Evolutionary conservation across 2,797 vertebrate genomes (phyloP).

Genomic region (Lindbergichthys nudifrons): DNA sequence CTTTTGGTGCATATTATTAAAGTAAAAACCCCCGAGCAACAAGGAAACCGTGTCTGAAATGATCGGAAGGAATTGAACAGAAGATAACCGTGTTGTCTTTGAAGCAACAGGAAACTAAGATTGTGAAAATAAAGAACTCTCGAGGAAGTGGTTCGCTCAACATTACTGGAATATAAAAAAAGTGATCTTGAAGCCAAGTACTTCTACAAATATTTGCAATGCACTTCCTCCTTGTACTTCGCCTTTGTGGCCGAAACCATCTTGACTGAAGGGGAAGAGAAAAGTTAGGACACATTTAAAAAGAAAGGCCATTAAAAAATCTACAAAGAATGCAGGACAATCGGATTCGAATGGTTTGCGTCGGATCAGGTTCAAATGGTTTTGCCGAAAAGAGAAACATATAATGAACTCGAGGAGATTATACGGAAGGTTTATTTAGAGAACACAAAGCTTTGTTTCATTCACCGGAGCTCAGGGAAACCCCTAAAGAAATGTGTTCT

Average conservation of each 20-base stretch:
- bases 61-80: background rate
- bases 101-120: conserved; percentile 10
- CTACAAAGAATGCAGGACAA: no score
- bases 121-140: conserved; percentile 9
- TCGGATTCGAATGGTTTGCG: background rate
- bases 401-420: no score
- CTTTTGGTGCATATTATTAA: background rate
- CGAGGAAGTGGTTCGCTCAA: conserved; percentile 14
- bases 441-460: conserved; percentile 23
- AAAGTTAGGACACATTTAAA: no score
- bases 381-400: background rate
- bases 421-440: background rate
- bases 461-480: background rate
- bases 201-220: background rate
- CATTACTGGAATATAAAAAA: background rate
- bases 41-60: background rate
- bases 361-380: background rate
- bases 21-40: background rate
- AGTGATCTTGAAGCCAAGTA: background rate
- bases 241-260: background rate
- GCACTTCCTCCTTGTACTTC: conserved; percentile 15
- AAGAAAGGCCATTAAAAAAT: background rate
- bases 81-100: background rate
- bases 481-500: background rate
- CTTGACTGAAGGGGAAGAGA: no score